Conservation (phyloP, 2,113 vertebrate genomes). For the Neogobius melanostomus region DNA sequence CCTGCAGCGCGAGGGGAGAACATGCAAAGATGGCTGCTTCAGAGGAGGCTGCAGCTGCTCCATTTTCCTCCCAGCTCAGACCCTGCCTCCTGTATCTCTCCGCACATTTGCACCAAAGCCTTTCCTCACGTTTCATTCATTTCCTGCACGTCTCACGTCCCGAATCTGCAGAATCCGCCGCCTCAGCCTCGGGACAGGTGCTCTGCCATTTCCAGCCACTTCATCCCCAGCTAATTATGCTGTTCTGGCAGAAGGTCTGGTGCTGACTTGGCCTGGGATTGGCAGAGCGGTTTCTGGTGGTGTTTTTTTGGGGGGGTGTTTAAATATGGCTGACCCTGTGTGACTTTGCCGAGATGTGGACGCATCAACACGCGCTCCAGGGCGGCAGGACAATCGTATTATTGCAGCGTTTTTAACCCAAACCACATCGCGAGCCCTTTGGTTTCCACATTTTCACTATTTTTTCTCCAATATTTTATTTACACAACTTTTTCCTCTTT, state of each 20-base stretch:
- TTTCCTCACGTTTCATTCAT: neutral
- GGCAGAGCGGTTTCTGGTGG: neutral
- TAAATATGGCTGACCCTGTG: constrained; percentile 14
- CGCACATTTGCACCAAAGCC: neutral
- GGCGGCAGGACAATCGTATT: no score
- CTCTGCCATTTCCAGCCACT: neutral
- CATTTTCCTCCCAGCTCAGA: neutral
- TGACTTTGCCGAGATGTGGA: constrained; percentile 1
- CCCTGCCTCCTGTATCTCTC: neutral
- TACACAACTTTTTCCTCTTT: no score
- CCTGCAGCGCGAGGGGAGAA: no score
- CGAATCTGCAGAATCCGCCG: fast-evolving
- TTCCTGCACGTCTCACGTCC: neutral
- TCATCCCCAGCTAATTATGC: neutral
- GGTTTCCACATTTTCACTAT: no score
- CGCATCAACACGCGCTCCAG: neutral
- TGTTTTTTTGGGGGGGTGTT: neutral
- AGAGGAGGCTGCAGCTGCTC: neutral
- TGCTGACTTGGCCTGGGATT: no score
- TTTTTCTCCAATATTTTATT: no score
- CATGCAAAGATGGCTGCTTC: neutral
- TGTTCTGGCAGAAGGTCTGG: no score
- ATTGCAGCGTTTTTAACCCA: no score
- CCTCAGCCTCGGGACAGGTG: neutral
- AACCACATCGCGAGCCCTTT: no score